Percentiles rank a stretch among this genome's conserved stretches.
Evolutionary conservation across 2,888 invertebrate genomes (phyloP).

Genomic region (Lasiommata megera): DNA sequence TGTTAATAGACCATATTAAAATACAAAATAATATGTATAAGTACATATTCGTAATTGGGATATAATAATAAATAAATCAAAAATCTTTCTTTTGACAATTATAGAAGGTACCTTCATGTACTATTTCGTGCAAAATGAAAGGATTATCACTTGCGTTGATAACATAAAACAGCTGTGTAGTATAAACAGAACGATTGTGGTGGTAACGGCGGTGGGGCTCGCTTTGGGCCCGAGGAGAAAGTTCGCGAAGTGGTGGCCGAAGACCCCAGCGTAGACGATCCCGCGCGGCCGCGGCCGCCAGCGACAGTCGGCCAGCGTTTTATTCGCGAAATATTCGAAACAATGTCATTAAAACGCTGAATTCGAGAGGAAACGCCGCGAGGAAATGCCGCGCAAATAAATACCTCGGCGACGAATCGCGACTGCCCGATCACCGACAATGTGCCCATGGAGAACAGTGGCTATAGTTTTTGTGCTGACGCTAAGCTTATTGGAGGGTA

Average conservation of each 20-base stretch:
- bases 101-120: too few species aligned
- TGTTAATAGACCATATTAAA: too few species aligned
- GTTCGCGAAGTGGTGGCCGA: conserved; percentile 70
- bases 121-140: too few species aligned
- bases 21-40: too few species aligned
- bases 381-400: conserved; percentile 74
- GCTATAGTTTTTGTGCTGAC: conserved; percentile 62
- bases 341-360: conserved; percentile 66
- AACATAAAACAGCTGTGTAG: conserved; percentile 27
- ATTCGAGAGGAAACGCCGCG: conserved; percentile 62
- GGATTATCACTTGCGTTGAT: not conserved
- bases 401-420: conserved; percentile 54
- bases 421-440: conserved; percentile 53
- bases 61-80: too few species aligned
- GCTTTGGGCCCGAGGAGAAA: conserved; percentile 71
- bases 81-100: too few species aligned
- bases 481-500: conserved; percentile 46
- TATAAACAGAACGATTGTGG: conserved; percentile 16
- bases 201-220: conserved; percentile 41
- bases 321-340: conserved; percentile 75
- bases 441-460: conserved; percentile 76
- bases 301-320: conserved; percentile 71
- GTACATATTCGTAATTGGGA: too few species aligned
- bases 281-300: conserved; percentile 75
- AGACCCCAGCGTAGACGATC: conserved; percentile 62